Conservation (phyloP, 1,140 invertebrate species). For the Drosophila baimaii region DNA sequence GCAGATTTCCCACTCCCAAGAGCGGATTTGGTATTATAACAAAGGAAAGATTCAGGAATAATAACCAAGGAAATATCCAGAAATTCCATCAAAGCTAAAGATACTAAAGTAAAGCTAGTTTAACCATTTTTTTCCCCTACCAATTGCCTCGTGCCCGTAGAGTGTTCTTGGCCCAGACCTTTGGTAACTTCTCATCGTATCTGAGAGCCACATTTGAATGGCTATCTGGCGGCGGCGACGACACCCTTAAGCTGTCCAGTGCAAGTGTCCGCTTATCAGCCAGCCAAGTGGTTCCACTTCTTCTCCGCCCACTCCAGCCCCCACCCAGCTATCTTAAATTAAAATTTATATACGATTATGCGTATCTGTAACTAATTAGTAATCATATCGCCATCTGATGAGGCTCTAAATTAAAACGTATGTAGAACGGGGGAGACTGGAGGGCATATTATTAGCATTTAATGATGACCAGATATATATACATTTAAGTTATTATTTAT, state of each 20-base stretch:
- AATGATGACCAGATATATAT: no score
- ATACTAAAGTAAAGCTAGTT: no score
- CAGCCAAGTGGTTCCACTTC: conserved; percentile 10
- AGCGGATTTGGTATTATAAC: neutral
- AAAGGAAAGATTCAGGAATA: neutral
- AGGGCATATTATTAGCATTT: no score
- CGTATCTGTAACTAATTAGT: conserved; percentile 8
- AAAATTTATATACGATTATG: conserved; percentile 5
- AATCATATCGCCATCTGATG: conserved; percentile 5
- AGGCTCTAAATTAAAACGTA: neutral
- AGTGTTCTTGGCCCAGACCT: neutral
- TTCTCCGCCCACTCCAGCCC: neutral
- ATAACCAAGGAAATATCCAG: no score
- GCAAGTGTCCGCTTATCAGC: conserved; percentile 21
- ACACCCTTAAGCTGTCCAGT: neutral
- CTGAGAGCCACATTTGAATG: conserved; percentile 1
- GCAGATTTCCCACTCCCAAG: neutral
- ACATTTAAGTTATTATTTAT: no score
- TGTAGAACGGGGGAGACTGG: no score
- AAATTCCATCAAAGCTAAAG: no score
- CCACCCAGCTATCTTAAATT: neutral
- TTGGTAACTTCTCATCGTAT: neutral
- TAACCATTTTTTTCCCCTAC: no score
- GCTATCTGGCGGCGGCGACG: conserved; percentile 3
- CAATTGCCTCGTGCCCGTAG: no score